Conservation (phyloP, 2,113 vertebrate genomes). For the Xiphias gladius region DNA sequence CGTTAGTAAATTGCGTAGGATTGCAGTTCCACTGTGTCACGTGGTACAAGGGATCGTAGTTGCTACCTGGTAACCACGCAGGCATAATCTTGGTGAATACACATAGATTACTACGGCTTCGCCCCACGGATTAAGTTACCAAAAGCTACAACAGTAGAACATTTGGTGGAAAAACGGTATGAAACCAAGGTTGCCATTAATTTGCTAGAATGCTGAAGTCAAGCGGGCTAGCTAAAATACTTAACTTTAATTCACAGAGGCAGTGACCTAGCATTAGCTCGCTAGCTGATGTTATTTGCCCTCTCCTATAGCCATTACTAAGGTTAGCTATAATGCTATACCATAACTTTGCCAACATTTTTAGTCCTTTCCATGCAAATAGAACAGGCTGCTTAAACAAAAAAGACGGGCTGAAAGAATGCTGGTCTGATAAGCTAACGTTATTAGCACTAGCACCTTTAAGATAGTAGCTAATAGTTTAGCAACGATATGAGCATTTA, state of each 20-base stretch:
- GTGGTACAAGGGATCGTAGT: conserved; percentile 38
- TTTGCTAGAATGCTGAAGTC: background rate
- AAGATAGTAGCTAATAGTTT: background rate
- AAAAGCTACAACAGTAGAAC: background rate
- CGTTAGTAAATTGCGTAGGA: conserved; percentile 12
- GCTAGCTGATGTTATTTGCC: background rate
- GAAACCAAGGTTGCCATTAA: background rate
- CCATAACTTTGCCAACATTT: background rate
- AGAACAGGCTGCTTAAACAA: background rate
- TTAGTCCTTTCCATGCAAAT: background rate
- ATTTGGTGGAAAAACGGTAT: conserved; percentile 31
- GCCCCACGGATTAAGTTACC: conserved; percentile 10
- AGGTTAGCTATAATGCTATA: background rate
- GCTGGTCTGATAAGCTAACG: background rate
- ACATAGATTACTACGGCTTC: background rate
- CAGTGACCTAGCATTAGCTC: conserved; percentile 41
- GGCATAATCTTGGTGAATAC: conserved; percentile 36
- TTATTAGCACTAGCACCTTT: background rate
- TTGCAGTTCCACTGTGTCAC: background rate
- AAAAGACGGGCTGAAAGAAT: background rate
- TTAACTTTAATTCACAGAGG: background rate
- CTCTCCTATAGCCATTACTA: background rate
- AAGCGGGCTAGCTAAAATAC: background rate
- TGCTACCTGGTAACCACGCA: conserved; percentile 68
- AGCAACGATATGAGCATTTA: background rate